Conservation (phyloP, 2,113 vertebrate genomes). For the Alethe castanea region DNA sequence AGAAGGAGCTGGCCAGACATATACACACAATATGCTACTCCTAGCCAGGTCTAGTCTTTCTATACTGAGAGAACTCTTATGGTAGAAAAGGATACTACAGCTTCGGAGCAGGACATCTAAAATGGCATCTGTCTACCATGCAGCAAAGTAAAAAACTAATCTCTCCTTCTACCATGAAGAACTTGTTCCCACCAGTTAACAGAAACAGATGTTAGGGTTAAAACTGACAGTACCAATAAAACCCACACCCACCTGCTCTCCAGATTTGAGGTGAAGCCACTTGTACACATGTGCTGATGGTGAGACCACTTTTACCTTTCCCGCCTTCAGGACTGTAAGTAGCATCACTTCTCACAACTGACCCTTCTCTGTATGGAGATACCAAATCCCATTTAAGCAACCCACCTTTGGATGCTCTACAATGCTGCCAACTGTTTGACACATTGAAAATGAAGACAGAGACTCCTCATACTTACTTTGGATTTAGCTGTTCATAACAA, state of each 20-base stretch:
- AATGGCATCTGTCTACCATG: not conserved
- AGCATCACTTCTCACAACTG: not conserved
- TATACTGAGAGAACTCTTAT: not conserved
- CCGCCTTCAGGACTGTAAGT: not conserved
- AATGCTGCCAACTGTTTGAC: not conserved
- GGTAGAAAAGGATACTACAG: not conserved
- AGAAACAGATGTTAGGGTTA: not conserved
- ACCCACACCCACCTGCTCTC: not conserved
- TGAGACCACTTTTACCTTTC: not conserved
- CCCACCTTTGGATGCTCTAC: not conserved
- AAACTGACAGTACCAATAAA: not conserved
- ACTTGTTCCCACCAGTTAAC: not conserved
- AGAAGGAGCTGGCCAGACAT: not conserved
- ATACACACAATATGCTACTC: accelerated
- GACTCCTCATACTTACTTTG: not conserved
- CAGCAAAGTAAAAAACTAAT: not conserved
- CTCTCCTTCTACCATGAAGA: not conserved
- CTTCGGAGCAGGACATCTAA: not conserved
- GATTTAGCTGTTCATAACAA: not conserved
- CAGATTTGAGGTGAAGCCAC: not conserved
- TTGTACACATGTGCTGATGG: accelerated
- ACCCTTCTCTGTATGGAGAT: not conserved
- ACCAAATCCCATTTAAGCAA: not conserved
- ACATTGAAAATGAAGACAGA: not conserved
- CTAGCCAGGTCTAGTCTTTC: not conserved